Conservation (phyloP, 2,113 vertebrate species). For the Cricetomys ansorgei region DNA sequence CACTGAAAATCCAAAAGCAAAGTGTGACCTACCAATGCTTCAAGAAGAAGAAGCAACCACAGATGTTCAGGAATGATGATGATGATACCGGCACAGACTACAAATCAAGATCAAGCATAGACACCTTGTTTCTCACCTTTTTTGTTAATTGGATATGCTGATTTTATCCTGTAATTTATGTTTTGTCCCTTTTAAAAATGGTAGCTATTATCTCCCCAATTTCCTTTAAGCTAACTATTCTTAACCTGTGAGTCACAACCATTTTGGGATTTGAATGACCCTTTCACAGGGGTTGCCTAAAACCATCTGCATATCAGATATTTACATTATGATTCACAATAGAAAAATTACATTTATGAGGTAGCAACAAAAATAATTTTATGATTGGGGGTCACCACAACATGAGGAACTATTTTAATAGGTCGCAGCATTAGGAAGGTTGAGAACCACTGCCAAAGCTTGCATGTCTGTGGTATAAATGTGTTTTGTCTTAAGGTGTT, state of each 20-base stretch:
- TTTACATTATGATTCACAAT: too few relatives aligned
- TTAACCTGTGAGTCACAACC: too few relatives aligned
- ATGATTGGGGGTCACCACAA: too few relatives aligned
- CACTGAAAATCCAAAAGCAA: not conserved
- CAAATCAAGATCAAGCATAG: not conserved
- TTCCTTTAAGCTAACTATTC: not conserved
- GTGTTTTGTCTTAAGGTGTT: not conserved
- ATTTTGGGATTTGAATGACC: too few relatives aligned
- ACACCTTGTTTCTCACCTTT: not conserved
- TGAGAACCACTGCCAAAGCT: too few relatives aligned
- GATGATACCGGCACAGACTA: not conserved
- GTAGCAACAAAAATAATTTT: too few relatives aligned
- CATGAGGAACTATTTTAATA: too few relatives aligned
- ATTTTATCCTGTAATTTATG: not conserved
- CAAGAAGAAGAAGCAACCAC: not conserved
- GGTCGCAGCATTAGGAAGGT: too few relatives aligned
- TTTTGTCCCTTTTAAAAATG: not conserved
- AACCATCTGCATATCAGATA: too few relatives aligned
- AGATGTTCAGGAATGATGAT: not conserved
- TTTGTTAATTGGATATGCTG: not conserved
- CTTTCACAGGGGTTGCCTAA: too few relatives aligned
- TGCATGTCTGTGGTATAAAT: not conserved
- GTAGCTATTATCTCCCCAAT: not conserved
- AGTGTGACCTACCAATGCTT: not conserved
- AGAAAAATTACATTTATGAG: too few relatives aligned